These are phyloP conservation scores for Nemurella pictetii DNA, from an alignment of 2,888 invertebrate genomes.

Conservation along the genomic window DNA sequence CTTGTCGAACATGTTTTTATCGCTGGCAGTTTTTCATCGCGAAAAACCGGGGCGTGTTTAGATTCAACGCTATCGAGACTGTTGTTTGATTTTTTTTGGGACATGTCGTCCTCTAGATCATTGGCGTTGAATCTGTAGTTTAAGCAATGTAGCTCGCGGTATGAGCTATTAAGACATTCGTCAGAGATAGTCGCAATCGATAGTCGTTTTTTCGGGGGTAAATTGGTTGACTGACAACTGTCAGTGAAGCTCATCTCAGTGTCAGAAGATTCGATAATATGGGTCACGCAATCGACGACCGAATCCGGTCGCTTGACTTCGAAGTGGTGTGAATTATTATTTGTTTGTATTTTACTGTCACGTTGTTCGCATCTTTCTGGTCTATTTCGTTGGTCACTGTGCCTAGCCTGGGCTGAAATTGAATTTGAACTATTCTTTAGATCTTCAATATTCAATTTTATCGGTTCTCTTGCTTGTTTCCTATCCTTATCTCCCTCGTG, in stretches of 20 bases:
- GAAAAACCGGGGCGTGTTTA: not conserved
- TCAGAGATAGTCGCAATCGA: no score
- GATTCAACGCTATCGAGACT: not conserved
- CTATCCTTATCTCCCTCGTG: no score
- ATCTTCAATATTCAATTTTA: no score
- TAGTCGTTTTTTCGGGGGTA: not conserved
- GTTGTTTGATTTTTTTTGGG: not conserved
- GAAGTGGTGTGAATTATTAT: not conserved
- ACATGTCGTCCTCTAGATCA: not conserved
- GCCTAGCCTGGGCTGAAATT: no score
- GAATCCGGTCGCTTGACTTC: not conserved
- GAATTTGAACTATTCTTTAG: no score
- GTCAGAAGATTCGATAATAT: not conserved
- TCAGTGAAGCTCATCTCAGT: not conserved
- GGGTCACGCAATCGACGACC: not conserved
- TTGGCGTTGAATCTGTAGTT: not conserved
- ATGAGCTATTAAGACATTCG: not conserved
- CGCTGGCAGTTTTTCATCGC: not conserved
- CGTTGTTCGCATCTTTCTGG: no score
- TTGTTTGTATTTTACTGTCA: not conserved
- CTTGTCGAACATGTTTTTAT: not conserved
- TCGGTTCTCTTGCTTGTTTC: no score
- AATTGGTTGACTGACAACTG: not conserved
- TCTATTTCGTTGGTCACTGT: no score
- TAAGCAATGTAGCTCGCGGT: not conserved